These are phyloP conservation scores for Resseliella maxima DNA, from an alignment of 2,888 invertebrate species.

Conservation along the genomic window DNA sequence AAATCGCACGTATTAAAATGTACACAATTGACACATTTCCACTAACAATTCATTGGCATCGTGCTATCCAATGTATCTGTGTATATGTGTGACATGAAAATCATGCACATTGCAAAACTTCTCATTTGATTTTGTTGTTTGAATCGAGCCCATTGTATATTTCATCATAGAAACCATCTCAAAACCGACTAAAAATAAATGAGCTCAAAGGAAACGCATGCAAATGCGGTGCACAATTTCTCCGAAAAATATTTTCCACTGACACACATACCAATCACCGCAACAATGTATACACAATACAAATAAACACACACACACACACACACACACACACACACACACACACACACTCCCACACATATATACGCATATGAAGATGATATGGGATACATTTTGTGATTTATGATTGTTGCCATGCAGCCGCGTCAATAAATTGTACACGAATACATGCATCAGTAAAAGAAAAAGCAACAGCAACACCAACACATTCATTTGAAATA, in stretches of 20 bases:
- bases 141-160: neutral
- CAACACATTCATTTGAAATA: neutral
- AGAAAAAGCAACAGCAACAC: neutral
- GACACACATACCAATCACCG: neutral
- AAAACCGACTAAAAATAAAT: neutral
- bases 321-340: neutral
- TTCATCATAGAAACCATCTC: neutral
- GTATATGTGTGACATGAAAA: neutral
- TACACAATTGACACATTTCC: neutral
- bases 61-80: neutral
- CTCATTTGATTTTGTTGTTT: neutral
- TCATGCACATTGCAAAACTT: neutral
- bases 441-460: neutral
- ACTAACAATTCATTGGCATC: neutral
- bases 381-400: constrained; percentile 4
- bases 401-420: neutral
- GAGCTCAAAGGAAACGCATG: neutral
- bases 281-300: neutral
- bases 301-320: neutral
- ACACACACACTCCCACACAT: neutral
- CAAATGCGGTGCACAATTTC: neutral
- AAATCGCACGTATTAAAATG: neutral
- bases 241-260: neutral
- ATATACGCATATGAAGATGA: neutral
- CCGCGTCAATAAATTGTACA: neutral